phyloP scores from a whole-genome alignment of 1,140 invertebrate species.

The Pseudomyrmex concolor region DNA sequence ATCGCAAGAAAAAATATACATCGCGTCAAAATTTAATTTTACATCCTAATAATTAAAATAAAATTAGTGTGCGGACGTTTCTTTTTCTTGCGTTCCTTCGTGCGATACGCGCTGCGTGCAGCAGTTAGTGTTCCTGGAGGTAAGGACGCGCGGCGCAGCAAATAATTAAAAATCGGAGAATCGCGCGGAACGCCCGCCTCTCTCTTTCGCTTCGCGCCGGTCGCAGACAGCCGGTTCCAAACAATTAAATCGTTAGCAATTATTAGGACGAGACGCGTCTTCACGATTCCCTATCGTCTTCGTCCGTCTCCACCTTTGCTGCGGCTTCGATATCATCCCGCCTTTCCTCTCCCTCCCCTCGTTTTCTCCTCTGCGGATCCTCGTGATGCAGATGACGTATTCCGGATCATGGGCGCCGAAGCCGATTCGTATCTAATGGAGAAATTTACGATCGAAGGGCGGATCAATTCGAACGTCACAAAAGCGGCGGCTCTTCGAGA shows the following conservation, averaged over 20 bases:
- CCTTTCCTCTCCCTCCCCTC: neutral
- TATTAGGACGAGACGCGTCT: constrained; percentile 62
- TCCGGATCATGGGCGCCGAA: constrained; percentile 29
- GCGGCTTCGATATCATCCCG: neutral
- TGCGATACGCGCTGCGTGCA: neutral
- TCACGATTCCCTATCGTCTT: constrained; percentile 38
- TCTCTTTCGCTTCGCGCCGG: neutral
- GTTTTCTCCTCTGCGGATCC: neutral
- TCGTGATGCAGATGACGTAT: constrained; percentile 38
- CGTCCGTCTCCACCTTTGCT: constrained; percentile 8
- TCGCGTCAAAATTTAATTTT: too few relatives aligned
- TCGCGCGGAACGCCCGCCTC: constrained; percentile 5
- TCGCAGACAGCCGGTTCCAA: constrained; percentile 49
- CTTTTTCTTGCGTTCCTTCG: neutral
- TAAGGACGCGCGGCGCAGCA: constrained; percentile 25
- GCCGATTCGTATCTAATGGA: neutral
- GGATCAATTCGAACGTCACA: constrained; percentile 10
- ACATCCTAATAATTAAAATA: too few relatives aligned
- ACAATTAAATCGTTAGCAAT: constrained; percentile 74
- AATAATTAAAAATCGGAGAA: constrained; percentile 57
- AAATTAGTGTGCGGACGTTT: neutral
- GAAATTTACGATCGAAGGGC: constrained; percentile 18
- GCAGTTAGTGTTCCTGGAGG: neutral
- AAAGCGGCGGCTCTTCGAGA: constrained; percentile 3
- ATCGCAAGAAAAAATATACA: neutral